Evolutionary conservation across 2,797 vertebrate species (phyloP), one percentile per base, ranked within the genome.

Genomic region (Hoplostethus mediterraneus): DNA sequence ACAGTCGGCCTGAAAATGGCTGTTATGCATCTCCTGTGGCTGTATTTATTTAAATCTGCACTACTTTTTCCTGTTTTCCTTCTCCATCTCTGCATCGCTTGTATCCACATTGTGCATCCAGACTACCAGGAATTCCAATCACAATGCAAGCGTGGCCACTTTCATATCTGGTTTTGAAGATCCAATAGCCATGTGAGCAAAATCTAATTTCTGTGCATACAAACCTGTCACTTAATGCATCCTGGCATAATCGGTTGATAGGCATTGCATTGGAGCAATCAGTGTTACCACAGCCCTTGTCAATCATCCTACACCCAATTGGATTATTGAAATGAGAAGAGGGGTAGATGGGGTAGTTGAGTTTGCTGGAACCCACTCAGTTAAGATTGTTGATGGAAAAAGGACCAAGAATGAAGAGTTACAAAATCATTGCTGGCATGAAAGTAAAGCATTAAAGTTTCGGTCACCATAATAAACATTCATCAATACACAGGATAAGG

Each of bases 221-320:
- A 14, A 3, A 13, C 11, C 42, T 54, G 61, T 36, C 47, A 62
- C 28, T 59, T 71, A 69, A 74, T 80, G 64, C 12, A 13, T 63
- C 59, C 58, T 64, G 58, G 52, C 40, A 67, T 68, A 71, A 73
- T 31, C 51, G 36, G 49, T 38, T 71, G 56, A 63, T 71, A 65
- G 67, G 75, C 79, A 54, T 80, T 54, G 61, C 13, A 71, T 14
- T 60, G 45, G 79, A 57, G 60, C 16, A 52, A 74, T 11, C n/a
- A 36, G 49, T 45, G 52, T 66, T 57, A 59, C 55, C n/a, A 51
- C 21, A 67, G 65, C 21, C 1, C 31, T 55, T 69, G 14, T 55
- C 42, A 63, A 40, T 67, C 62, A 42, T 55, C 14, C 16, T 33
- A 33, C 11, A 64, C 42, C 53, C 67, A 63, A 61, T 47, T 65